Evolutionary conservation across 2,113 vertebrate species (phyloP), one percentile per base, ranked within the genome.

Genomic region (Gambusia holbrooki): DNA sequence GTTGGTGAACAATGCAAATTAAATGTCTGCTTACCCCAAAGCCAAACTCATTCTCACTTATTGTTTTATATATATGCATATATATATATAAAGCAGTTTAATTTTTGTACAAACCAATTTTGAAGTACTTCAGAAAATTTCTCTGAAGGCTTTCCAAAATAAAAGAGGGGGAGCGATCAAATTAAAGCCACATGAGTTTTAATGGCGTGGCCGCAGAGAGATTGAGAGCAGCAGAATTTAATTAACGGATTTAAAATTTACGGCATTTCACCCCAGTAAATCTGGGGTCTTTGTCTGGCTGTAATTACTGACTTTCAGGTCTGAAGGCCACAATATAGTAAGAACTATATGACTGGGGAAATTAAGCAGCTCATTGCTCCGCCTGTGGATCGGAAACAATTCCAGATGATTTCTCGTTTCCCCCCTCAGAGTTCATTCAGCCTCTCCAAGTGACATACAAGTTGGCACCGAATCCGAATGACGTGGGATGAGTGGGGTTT

Each of bases 161-260:
- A 27, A 29, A 51, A 40, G 28, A 27, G 61, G 11, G 54, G 73
- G 73, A 62, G 45, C 65, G 45, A 67, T 74, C 42, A 58, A 90
- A 92, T 87, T 83, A 33, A 84, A 92, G 89, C 83, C 90, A 92
- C 79, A 92, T 88, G 83, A 81, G 76, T 73, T 81, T 85, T 77
- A 79, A 30, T 81, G 80, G 66, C 71, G 62, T 71, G 71, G 82
- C 88, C 42, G 80, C 84, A 86, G 71, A 32, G 83, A 77, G 60
- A 74, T 87, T 89, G 48, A 72, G 81, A 88, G 81, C 88, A 89
- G 72, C 84, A 82, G 88, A 83, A 77, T 91, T 91, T 88, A 88
- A 92, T 93, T 87, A 91, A 87, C 85, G 85, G 80, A 78, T 84
- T 84, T 77, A 51, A 85, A 84, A 91, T 91, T 87, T 87, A 90